Evolutionary conservation across 2,888 invertebrate species (phyloP), one percentile per base, ranked within the genome.

Genomic region (Euproctis similis): DNA sequence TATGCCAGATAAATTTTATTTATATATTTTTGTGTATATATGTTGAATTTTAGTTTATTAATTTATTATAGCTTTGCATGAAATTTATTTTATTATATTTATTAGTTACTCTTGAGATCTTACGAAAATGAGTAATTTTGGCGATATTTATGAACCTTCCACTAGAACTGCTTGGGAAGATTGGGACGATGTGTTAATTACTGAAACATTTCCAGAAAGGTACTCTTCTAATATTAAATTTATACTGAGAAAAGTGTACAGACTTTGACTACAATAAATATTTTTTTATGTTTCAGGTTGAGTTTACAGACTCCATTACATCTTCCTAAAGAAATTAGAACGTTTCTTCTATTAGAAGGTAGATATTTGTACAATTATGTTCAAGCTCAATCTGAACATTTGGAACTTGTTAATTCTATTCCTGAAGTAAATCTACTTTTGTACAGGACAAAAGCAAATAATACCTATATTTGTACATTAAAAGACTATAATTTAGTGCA

Each of bases 121-220:
- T n/a, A n/a, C n/a, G n/a, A n/a, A 14, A 33, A 81, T 81, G 80
- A 50, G 47, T 43, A 44, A 53, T 7, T 84, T 77, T 53, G 84
- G 84, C 27, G 82, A 81, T 66, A 81, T 84, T 34, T 58, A 53
- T 21, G 82, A 81, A 53, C 84, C 82, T 11, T 53, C 53, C 16
- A 74, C 69, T 32, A 59, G 84, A 28, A 61, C 68, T 35, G 61
- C 67, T 13, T 82, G 77, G 73, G 84, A 82, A 63, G 84, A 84
- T 39, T 82, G 84, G 84, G 82, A 82, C 51, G 81, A 77, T 31
- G 42, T 41, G 30, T 34, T 41, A 23, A 34, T 33, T 9, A 53
- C 54, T 24, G 44, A 41, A 8, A 40, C 46, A 37, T 31, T 33
- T 30, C 20, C 49, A 13, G 46, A 54, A 75, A 46, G 46, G 51